Percentiles rank a stretch among this genome's conserved stretches.
Evolutionary conservation across 2,113 vertebrate species (phyloP).

Genomic region (Indicator indicator): DNA sequence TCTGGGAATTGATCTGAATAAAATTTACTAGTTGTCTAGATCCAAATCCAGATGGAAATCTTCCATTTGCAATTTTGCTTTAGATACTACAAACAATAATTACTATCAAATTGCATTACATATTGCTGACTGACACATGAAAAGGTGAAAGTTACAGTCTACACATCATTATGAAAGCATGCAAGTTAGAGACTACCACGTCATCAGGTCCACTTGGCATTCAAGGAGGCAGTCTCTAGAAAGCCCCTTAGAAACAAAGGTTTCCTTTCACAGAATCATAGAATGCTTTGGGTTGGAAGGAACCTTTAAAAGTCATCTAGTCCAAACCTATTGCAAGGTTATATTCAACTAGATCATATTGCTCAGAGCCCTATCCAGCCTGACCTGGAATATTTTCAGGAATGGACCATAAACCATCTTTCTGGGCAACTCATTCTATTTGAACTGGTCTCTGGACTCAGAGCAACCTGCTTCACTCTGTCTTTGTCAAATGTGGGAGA

Average conservation of each 20-base stretch:
- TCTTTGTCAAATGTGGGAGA: background rate
- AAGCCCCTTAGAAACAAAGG: background rate
- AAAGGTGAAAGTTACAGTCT: background rate
- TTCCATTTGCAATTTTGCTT: background rate
- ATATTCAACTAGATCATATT: background rate
- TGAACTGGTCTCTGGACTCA: background rate
- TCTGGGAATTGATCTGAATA: background rate
- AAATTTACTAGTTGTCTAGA: background rate
- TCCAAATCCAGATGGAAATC: slow-evolving; percentile 3
- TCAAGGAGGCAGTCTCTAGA: background rate
- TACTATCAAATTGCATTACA: background rate
- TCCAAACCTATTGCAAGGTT: background rate
- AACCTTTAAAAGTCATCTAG: background rate
- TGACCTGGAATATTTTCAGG: background rate
- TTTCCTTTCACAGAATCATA: background rate
- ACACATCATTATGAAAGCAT: background rate
- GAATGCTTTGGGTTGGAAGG: background rate
- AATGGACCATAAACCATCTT: background rate
- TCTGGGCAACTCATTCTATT: background rate
- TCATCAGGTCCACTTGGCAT: background rate
- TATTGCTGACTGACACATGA: background rate
- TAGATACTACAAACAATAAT: background rate
- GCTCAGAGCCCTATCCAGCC: background rate
- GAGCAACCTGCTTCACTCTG: background rate
- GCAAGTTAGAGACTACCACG: background rate